Conservation (phyloP, 2,113 vertebrate species). For the Pygoscelis adeliae region DNA sequence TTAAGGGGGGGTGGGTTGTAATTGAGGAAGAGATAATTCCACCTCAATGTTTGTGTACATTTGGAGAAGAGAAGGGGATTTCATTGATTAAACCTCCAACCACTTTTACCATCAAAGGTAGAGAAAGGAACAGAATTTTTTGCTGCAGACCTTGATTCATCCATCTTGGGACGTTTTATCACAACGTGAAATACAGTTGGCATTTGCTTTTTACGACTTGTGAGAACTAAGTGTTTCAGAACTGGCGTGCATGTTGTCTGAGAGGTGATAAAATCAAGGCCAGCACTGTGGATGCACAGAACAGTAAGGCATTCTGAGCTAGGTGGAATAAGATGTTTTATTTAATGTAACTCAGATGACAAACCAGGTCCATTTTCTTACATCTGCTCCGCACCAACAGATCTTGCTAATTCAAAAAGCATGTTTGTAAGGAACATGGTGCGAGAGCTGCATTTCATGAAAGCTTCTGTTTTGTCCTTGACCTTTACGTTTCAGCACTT, state of each 20-base stretch:
- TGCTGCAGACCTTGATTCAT: not conserved
- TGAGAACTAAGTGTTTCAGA: not conserved
- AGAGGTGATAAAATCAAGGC: not conserved
- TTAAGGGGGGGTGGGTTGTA: not conserved
- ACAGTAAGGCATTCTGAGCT: not conserved
- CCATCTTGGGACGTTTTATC: not conserved
- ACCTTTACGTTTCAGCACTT: constrained; percentile 30
- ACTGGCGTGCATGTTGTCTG: accelerated
- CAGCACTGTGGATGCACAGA: not conserved
- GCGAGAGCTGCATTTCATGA: not conserved
- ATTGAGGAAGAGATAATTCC: not conserved
- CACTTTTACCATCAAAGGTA: not conserved
- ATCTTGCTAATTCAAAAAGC: not conserved
- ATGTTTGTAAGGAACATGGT: not conserved
- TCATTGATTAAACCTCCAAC: not conserved
- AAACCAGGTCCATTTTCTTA: accelerated
- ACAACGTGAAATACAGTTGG: not conserved
- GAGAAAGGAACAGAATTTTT: not conserved
- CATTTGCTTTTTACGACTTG: not conserved
- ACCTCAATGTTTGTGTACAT: not conserved
- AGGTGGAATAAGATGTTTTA: not conserved
- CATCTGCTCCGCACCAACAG: not conserved
- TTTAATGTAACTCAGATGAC: not conserved
- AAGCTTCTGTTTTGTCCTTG: not conserved
- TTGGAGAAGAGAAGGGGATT: not conserved